Evolutionary conservation across 2,888 invertebrate species (phyloP), one percentile per base, ranked within the genome.

Genomic region (Nephrotoma flavescens): DNA sequence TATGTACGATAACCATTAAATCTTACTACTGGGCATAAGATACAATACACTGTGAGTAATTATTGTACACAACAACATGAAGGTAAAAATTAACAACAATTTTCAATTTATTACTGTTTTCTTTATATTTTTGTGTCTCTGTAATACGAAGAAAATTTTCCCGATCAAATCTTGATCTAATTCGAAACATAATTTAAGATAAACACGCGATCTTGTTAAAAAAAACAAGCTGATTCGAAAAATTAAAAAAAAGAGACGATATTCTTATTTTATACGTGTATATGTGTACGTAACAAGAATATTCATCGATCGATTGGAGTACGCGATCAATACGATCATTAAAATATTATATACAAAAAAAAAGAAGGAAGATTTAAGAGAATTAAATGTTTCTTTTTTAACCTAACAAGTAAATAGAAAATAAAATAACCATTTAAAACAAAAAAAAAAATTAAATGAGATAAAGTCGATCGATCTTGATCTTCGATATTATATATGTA

Each of bases 241-340:
- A 83, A 7, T 15, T 84, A 84, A 42, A 84, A 42, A 42, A 83
- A 41, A 41, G 47, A 83, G 41, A 83, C 41, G 11, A 84, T 84
- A n/a, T 42, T 84, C 42, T 84, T 42, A 84, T 84, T 84, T 42
- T 71, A 71, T 31, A 11, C 31, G 31, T 71, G 7, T 31, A 71
- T 9, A 11, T 71, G 19, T 71, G 71, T 71, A 31, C 11, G 71
- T 71, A 31, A 84, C 84, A 84, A 84, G 42, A 84, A 84, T 84
- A 84, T 84, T 84, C 84, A 84, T 84, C 84, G 84, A 84, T 84
- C 84, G 84, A 84, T 84, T 84, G 84, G 84, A 84, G 84, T 84
- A 84, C 42, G 84, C 84, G 84, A 84, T 84, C 84, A 42, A 83
- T 84, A 84, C 84, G 84, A 84, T 84, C 84, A 84, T 84, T 84